Percentiles rank a stretch among this genome's conserved stretches.
Evolutionary conservation across 2,888 invertebrate species (phyloP).

Genomic region (Nomada flava): DNA sequence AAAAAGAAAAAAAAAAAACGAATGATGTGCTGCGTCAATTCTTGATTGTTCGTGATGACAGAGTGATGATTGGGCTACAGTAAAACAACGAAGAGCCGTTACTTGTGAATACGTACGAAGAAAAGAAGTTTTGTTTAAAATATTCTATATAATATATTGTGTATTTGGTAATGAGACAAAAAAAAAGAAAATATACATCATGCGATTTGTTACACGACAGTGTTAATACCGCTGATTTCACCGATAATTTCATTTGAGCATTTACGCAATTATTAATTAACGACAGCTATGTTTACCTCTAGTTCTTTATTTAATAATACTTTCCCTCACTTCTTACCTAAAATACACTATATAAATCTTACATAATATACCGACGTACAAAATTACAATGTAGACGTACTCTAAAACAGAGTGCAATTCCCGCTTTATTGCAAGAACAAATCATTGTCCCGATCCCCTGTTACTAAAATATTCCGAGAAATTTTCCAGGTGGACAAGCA

Average conservation of each 20-base stretch:
- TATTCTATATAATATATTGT: conserved; percentile 80
- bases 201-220: conserved; percentile 76
- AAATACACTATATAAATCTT: conserved; percentile 30
- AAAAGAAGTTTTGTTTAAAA: conserved; percentile 73
- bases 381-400: conserved; percentile 24
- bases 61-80: conserved; percentile 40
- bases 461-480: conserved; percentile 77
- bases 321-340: background rate
- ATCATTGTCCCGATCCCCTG: too few relatives aligned
- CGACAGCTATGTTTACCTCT: background rate
- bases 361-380: conserved; percentile 22
- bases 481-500: conserved; percentile 83
- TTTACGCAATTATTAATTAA: background rate
- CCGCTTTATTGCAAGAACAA: background rate
- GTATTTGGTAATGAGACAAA: conserved; percentile 77
- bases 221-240: conserved; percentile 33
- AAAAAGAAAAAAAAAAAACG: background rate
- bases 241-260: background rate
- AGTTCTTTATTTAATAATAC: conserved; percentile 23
- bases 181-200: conserved; percentile 76
- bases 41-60: conserved; percentile 34
- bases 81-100: conserved; percentile 66
- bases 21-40: conserved; percentile 16
- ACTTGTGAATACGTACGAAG: conserved; percentile 73
- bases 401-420: conserved; percentile 6